These are phyloP conservation scores for Caenorhabditis brenneri DNA, from an alignment of 1,140 invertebrate genomes.

Conservation along the genomic window DNA sequence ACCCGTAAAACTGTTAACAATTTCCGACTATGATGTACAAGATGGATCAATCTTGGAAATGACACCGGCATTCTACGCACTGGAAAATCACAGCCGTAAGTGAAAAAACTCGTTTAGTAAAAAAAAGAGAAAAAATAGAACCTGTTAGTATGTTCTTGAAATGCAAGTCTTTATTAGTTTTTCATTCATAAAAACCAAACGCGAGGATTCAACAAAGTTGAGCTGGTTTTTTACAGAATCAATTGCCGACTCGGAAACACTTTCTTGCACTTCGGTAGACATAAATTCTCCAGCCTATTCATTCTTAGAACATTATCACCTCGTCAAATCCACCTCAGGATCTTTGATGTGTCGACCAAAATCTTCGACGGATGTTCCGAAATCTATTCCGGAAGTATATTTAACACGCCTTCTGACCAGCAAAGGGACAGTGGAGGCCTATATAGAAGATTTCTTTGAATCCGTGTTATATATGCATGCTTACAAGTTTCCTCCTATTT, in stretches of 20 bases:
- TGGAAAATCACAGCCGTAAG: constrained; percentile 6
- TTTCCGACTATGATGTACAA: neutral
- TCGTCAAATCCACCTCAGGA: constrained; percentile 71
- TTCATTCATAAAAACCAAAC: too few relatives aligned
- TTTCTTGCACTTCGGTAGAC: constrained; percentile 77
- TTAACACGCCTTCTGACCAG: constrained; percentile 86
- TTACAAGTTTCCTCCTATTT: constrained; percentile 81
- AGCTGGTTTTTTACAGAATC: constrained; percentile 56
- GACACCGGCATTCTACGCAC: neutral
- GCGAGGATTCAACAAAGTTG: too few relatives aligned
- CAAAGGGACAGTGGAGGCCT: constrained; percentile 89
- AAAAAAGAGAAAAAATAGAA: too few relatives aligned
- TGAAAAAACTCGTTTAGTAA: neutral
- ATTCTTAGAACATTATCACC: constrained; percentile 76
- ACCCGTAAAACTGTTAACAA: neutral
- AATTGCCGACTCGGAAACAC: constrained; percentile 60
- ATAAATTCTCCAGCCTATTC: constrained; percentile 76
- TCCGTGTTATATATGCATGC: constrained; percentile 56
- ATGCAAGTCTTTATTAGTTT: too few relatives aligned
- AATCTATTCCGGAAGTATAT: constrained; percentile 87
- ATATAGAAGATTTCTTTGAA: constrained; percentile 85
- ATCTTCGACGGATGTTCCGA: constrained; percentile 75
- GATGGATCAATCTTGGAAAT: neutral
- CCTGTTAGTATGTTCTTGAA: too few relatives aligned
- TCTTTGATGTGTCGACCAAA: constrained; percentile 62